A percentile compares a stretch with the other conserved stretches of the same genome.
These are phyloP conservation scores for Pempheris klunzingeri DNA, from an alignment of 2,797 vertebrate genomes.

Conservation along the genomic window DNA sequence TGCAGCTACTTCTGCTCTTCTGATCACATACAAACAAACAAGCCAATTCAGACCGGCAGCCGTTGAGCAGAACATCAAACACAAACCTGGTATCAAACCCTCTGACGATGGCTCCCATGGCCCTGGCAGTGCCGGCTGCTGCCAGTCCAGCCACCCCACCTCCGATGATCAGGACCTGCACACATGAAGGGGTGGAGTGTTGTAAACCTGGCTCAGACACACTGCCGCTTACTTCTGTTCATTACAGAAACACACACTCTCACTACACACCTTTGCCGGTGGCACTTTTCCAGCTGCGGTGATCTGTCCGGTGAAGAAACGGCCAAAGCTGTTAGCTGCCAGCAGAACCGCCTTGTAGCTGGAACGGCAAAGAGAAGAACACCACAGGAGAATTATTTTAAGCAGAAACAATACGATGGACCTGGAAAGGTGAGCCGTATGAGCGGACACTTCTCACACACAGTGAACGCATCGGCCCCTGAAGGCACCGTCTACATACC, in stretches of 20 bases:
- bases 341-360: conserved; percentile 97
- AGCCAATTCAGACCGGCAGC: background rate
- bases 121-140: conserved; percentile 88
- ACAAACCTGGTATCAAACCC: conserved; percentile 89
- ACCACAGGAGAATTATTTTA: background rate
- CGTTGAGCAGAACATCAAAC: background rate
- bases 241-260: background rate
- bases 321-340: conserved; percentile 93
- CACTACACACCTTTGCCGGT: conserved; percentile 82
- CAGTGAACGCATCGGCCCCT: too few species aligned
- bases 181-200: too few species aligned
- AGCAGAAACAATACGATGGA: too few species aligned
- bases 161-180: conserved; percentile 89
- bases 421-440: background rate
- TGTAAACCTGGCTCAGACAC: too few species aligned
- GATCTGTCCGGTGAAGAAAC: conserved; percentile 89
- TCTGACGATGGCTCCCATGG: conserved; percentile 89
- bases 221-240: too few species aligned
- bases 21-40: background rate
- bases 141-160: conserved; percentile 88
- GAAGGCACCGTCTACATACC: conserved; percentile 65
- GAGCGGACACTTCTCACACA: background rate
- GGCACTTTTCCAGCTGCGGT: conserved; percentile 86
- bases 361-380: conserved; percentile 46
- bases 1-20: background rate